phyloP scores from a whole-genome alignment of 2,888 invertebrate genomes.

The Drosophila multiciliata region DNA sequence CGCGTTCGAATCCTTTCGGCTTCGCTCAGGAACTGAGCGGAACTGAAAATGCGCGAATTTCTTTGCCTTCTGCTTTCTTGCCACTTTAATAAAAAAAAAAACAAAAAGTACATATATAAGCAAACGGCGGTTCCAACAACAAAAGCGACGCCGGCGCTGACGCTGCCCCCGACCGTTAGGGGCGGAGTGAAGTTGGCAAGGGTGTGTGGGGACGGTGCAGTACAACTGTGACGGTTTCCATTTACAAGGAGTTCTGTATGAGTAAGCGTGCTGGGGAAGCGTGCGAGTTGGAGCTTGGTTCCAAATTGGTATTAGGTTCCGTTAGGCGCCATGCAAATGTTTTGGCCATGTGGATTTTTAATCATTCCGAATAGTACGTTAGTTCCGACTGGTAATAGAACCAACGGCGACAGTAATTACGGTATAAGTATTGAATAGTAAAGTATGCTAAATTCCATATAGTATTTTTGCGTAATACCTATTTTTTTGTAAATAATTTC shows the following conservation, averaged over 20 bases:
- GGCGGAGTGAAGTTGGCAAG: neutral
- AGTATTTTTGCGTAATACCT: neutral
- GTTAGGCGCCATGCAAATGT: slow-evolving; percentile 67
- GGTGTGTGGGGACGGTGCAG: slow-evolving; percentile 20
- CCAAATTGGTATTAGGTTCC: slow-evolving; percentile 75
- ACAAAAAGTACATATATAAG: slow-evolving; percentile 3
- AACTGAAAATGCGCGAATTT: slow-evolving; percentile 80
- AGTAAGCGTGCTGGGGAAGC: slow-evolving; percentile 54
- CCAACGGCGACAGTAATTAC: slow-evolving; percentile 27
- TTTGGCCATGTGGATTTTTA: slow-evolving; percentile 58
- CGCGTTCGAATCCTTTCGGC: slow-evolving; percentile 84
- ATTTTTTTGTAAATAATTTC: neutral
- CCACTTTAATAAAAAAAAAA: slow-evolving; percentile 62
- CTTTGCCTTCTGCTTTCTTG: slow-evolving; percentile 68
- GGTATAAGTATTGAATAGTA: neutral
- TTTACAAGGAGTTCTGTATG: slow-evolving; percentile 62
- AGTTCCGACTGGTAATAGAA: slow-evolving; percentile 18
- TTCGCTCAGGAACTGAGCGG: slow-evolving; percentile 82
- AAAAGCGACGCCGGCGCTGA: slow-evolving; percentile 50
- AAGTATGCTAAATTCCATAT: neutral
- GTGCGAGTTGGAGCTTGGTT: slow-evolving; percentile 62
- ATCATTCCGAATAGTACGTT: slow-evolving; percentile 49
- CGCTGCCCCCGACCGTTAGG: slow-evolving; percentile 33
- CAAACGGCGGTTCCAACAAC: slow-evolving; percentile 12
- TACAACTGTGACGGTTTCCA: slow-evolving; percentile 78